These are phyloP conservation scores for Hypsopygia costalis DNA, from an alignment of 2,888 invertebrate genomes.

Conservation along the genomic window DNA sequence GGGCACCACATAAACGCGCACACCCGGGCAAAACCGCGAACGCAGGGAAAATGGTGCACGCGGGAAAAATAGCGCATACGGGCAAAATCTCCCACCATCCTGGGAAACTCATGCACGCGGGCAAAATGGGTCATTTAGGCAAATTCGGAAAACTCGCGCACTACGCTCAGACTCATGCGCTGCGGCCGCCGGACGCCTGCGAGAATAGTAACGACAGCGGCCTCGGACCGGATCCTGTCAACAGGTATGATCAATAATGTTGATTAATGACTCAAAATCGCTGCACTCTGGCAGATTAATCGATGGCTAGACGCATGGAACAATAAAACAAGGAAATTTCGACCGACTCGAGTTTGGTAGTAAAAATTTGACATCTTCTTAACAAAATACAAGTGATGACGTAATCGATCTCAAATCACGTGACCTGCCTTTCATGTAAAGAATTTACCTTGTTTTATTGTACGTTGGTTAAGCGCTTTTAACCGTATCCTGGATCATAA, in stretches of 20 bases:
- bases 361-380: too few relatives aligned
- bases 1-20: constrained; percentile 82
- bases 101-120: constrained; percentile 46
- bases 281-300: too few relatives aligned
- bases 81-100: constrained; percentile 51
- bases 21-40: constrained; percentile 70
- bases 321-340: too few relatives aligned
- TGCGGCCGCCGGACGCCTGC: constrained; percentile 82
- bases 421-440: too few relatives aligned
- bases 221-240: constrained; percentile 87
- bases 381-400: too few relatives aligned
- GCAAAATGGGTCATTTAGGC: constrained; percentile 57
- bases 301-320: too few relatives aligned
- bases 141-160: constrained; percentile 55
- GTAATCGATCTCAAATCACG: too few relatives aligned
- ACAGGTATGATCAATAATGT: constrained; percentile 64
- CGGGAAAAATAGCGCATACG: constrained; percentile 60
- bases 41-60: constrained; percentile 71
- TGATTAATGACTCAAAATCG: too few relatives aligned
- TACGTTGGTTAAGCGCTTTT: too few relatives aligned
- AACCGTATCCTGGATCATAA: too few relatives aligned
- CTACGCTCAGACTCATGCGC: constrained; percentile 68
- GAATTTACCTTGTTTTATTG: too few relatives aligned
- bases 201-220: constrained; percentile 96
- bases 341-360: too few relatives aligned